Base-by-base conservation (phyloP, 1,140 invertebrate species). In the Gerris buenoi region DNA sequence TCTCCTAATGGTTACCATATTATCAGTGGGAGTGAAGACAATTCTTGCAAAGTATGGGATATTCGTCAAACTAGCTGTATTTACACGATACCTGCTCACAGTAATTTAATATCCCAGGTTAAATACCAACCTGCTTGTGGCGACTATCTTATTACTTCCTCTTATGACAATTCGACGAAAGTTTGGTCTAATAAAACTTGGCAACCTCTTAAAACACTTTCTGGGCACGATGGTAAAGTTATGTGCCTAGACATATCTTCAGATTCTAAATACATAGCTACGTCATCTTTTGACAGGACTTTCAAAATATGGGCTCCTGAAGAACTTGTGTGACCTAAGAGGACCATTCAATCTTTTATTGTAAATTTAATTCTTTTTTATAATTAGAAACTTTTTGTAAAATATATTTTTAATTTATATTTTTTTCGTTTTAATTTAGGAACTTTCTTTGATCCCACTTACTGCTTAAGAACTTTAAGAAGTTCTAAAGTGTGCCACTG, bases 281-380 rank as follows among this genome's bases (percentile, higher is more conserved):
- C 93, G 0, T 85, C 85, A 68, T 97, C 95, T 0, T 98, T 93
- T 77, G 97, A 99, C 80, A 81, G 95, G 70, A 98, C 97, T 0
- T 97, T 99, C 76, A 99, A 99, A 80, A 76, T 99, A 1, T 99
- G 96, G 97, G 83, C 91, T 2, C 88, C 93, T 0, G 93, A 94
- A 64, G 68, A 69, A 65, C 18, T n/a, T n/a, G n/a, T n/a, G n/a
- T n/a, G n/a, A n/a, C n/a, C n/a, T n/a, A n/a, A n/a, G n/a, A n/a
- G n/a, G n/a, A n/a, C n/a, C n/a, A n/a, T n/a, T n/a, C n/a, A n/a
- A n/a, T n/a, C n/a, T n/a, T n/a, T n/a, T n/a, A n/a, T n/a, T n/a
- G n/a, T n/a, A n/a, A n/a, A n/a, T n/a, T n/a, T n/a, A n/a, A n/a
- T n/a, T n/a, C n/a, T n/a, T n/a, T n/a, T n/a, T n/a, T n/a, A n/a